A percentile compares a stretch with the other conserved stretches of the same genome.
These are phyloP conservation scores for Stenolophus ochropezus DNA, from an alignment of 2,888 invertebrate genomes.

Conservation along the genomic window DNA sequence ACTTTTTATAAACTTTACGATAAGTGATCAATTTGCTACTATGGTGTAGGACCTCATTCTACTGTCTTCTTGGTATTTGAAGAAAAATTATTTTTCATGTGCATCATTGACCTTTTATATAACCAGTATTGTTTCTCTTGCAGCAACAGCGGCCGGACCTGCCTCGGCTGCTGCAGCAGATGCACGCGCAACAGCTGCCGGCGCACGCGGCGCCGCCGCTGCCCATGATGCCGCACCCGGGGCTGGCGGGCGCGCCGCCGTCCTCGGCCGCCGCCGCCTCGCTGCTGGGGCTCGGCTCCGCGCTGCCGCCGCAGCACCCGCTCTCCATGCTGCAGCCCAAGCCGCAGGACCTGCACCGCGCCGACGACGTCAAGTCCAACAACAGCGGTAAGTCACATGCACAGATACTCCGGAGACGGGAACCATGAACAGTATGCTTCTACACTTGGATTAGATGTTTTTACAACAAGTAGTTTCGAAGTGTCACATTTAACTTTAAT, in stretches of 20 bases:
- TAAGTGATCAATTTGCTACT: too few species aligned
- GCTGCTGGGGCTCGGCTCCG: constrained; percentile 77
- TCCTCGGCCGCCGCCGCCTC: constrained; percentile 75
- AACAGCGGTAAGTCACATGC: constrained; percentile 81
- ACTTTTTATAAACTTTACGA: too few species aligned
- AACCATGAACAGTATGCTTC: too few species aligned
- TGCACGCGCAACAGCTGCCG: constrained; percentile 89
- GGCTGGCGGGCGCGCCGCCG: constrained; percentile 76
- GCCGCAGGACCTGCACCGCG: constrained; percentile 82
- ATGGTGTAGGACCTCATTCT: too few species aligned
- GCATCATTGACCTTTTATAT: neutral
- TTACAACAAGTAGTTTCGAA: too few species aligned
- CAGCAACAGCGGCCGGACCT: constrained; percentile 92
- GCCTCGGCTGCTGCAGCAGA: constrained; percentile 90
- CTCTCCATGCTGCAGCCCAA: constrained; percentile 86
- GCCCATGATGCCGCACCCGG: constrained; percentile 82
- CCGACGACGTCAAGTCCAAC: constrained; percentile 82
- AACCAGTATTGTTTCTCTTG: neutral
- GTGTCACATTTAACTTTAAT: too few species aligned
- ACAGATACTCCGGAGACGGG: too few species aligned
- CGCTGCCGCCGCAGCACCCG: constrained; percentile 83
- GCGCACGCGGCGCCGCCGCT: constrained; percentile 84
- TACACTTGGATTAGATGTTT: too few species aligned
- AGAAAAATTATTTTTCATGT: too few species aligned
- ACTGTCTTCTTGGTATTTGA: too few species aligned